A percentile compares a stretch with the other conserved stretches of the same genome.
Evolutionary conservation across 2,797 vertebrate genomes (phyloP).

Genomic region (Okamejei kenojei): DNA sequence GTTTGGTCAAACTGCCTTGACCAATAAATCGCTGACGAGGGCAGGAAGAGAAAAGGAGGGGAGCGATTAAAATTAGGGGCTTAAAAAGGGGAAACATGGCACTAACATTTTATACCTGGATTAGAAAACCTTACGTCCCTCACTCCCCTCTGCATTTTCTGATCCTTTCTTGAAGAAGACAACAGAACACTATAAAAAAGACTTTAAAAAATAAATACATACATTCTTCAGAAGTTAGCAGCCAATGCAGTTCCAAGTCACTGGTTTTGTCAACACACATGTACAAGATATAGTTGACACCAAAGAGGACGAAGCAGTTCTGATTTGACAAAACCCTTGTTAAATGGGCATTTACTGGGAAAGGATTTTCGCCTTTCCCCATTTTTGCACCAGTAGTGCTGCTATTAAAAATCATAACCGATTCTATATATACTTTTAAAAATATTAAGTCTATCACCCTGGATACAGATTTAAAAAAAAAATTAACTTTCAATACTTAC

Average conservation of each 20-base stretch:
- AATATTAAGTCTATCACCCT: neutral
- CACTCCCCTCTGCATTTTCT: neutral
- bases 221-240: slow-evolving; percentile 31
- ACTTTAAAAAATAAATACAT: slow-evolving; percentile 13
- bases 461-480: neutral
- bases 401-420: neutral
- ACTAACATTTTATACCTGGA: neutral
- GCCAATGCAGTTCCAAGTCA: slow-evolving; percentile 17
- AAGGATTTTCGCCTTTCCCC: neutral
- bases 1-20: neutral
- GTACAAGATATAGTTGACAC: slow-evolving; percentile 24
- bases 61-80: neutral
- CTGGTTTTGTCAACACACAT: slow-evolving; percentile 14
- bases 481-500: neutral
- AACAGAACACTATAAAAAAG: slow-evolving; percentile 4
- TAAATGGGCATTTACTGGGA: neutral
- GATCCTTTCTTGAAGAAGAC: neutral
- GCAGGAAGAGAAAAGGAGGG: no score
- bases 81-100: neutral
- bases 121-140: neutral
- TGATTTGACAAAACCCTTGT: neutral
- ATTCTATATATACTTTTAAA: slow-evolving; percentile 14
- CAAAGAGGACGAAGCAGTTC: neutral
- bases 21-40: neutral
- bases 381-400: neutral